phyloP scores from a whole-genome alignment of 1,140 invertebrate species.

The Hycleus phaleratus region DNA sequence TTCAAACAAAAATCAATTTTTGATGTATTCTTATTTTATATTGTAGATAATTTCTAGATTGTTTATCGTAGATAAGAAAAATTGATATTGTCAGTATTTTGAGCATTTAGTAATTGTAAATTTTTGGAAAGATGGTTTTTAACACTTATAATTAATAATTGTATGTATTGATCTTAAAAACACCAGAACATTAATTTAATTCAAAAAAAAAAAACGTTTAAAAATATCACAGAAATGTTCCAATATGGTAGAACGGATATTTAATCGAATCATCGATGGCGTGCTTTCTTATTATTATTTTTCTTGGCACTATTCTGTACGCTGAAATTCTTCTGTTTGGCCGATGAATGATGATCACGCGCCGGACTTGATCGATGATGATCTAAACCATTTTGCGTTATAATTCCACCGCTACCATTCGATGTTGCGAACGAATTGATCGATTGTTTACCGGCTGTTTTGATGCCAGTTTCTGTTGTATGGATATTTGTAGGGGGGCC shows the following conservation, averaged over 20 bases:
- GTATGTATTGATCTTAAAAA: neutral
- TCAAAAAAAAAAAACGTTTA: neutral
- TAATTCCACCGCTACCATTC: conserved; percentile 38
- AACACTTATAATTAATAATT: neutral
- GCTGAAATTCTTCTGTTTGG: conserved; percentile 53
- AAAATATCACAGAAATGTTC: no score
- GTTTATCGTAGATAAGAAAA: neutral
- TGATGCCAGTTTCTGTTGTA: conserved; percentile 55
- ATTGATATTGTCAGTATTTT: neutral
- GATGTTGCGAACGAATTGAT: conserved; percentile 36
- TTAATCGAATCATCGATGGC: conserved; percentile 51
- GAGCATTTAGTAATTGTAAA: neutral
- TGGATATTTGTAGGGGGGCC: conserved; percentile 46
- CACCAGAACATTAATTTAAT: neutral
- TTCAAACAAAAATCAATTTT: no score
- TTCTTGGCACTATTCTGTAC: conserved; percentile 52
- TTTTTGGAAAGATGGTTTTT: neutral
- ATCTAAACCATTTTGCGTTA: conserved; percentile 46
- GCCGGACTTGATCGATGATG: conserved; percentile 41
- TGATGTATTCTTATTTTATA: neutral
- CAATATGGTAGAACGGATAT: no score
- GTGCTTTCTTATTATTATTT: conserved; percentile 59
- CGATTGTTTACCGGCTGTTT: conserved; percentile 55
- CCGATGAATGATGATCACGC: conserved; percentile 37
- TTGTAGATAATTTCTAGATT: neutral